A percentile compares a stretch with the other conserved stretches of the same genome.
phyloP scores from a whole-genome alignment of 2,888 invertebrate species.

The Marasmarcha lunaedactyla region DNA sequence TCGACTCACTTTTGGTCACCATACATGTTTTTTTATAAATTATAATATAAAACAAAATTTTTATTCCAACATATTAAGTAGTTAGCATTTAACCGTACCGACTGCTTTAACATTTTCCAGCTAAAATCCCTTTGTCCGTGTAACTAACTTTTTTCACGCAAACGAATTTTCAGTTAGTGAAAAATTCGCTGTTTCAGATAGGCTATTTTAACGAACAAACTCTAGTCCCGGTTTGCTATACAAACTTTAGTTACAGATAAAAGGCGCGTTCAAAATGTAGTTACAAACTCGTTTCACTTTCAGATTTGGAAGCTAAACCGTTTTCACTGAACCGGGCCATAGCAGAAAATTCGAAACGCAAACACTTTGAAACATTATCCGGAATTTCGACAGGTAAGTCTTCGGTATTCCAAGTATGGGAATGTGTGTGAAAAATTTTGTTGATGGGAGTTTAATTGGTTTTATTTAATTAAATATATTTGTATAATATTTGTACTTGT shows the following conservation, averaged over 20 bases:
- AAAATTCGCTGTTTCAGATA: not conserved
- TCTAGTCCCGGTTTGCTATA: no score
- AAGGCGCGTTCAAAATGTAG: constrained; percentile 7
- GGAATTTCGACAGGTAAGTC: not conserved
- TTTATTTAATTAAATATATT: not conserved
- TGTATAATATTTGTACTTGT: not conserved
- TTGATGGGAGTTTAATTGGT: not conserved
- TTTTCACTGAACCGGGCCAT: constrained; percentile 50
- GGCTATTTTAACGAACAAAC: no score
- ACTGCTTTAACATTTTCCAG: no score
- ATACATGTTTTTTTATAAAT: no score
- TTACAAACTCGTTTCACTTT: constrained; percentile 9
- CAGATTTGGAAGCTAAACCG: constrained; percentile 41
- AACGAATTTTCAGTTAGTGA: not conserved
- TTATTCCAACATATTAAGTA: no score
- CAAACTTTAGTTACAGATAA: no score
- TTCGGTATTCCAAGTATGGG: not conserved
- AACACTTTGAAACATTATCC: constrained; percentile 1
- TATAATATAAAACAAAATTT: no score
- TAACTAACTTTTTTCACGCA: not conserved
- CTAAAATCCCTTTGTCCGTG: no score
- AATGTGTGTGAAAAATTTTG: no score
- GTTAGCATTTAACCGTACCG: no score
- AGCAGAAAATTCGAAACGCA: constrained; percentile 24
- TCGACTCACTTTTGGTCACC: no score